Evolutionary conservation across 2,113 vertebrate species (phyloP), one percentile per base, ranked within the genome.

Genomic region (Epinephelus cyanopodus): DNA sequence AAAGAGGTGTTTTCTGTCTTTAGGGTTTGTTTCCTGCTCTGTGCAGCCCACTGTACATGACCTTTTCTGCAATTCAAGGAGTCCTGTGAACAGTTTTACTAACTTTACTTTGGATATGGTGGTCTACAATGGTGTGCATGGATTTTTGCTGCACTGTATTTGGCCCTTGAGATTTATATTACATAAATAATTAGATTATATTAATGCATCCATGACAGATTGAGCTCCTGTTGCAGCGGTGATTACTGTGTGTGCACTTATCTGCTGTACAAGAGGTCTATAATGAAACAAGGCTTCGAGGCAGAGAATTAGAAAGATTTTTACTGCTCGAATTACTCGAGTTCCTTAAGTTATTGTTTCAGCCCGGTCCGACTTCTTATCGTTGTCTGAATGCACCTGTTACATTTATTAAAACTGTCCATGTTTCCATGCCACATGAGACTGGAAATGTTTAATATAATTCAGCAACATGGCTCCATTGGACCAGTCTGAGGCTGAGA

Each of bases 361-460:
- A 63, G 56, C 5, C 42, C 27, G 5, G 45, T 5, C 25, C 66
- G 37, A 52, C 81, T 77, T 74, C 66, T 86, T 81, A 86, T 84
- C 85, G 89, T 39, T 54, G 12, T 83, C 18, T 13, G n/a, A 27
- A 50, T 77, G 75, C 90, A 90, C 82, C 92, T 90, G 90, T 90
- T 85, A 6, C 29, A 52, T 75, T 74, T 58, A 60, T 76, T 52
- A 8, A 69, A 66, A 17, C 70, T 9, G 25, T 0, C 33, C 29
- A 42, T 42, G 47, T 73, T 76, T 82, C 58, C 56, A 66, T 19
- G 86, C 74, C 58, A 81, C 18, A 70, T 21, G 75, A 91, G 42
- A 81, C 82, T 54, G 33, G 50, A 87, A 77, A 81, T 79, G 71
- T 91, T 92, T 68, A 70, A 67, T 86, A 78, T 71, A 53, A 82